Base-by-base conservation (phyloP, 2,888 invertebrate species). In the Lobophora halterata region DNA sequence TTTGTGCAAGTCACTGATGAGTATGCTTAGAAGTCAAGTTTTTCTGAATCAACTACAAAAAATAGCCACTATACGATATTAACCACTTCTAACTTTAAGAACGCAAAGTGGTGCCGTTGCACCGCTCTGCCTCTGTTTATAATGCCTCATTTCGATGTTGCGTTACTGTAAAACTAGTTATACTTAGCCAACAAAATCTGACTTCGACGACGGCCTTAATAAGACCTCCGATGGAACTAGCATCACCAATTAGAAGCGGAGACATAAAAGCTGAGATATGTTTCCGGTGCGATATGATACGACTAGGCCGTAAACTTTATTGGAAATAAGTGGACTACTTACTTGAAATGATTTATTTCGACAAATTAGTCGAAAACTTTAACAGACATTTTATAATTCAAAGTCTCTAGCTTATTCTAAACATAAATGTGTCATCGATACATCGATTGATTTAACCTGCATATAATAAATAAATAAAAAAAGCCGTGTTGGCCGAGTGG, bases 201-300 rank as follows among this genome's bases (percentile, higher is more conserved):
- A 33, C 39, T 35, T 42, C 44, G 48, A 33, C 39, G 38, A 44
- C 44, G 48, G 48, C 47, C 49, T 49, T 51, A 49, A 49, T 51
- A 51, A 54, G 42, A 31, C 61, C 58, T 57, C 49, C 23, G 12
- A 28, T 51, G 55, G 27, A 53, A 25, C 35, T 32, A 52, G 56
- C 61, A 56, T 64, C 61, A 58, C 68, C 67, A 73, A 77, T 74
- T 71, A 76, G 66, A 63, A 33, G 45, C 34, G 38, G 50, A 34
- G 58, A 69, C 70, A 73, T 76, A 72, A 63, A 58, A 59, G 52
- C 58, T 68, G 66, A 77, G 66, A 70, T 71, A 77, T 78, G 74
- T 71, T 69, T 79, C 79, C 79, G 76, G 79, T 77, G 77, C 65
- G 61, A 68, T 77, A 77, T 75, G 74, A 62, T 61, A 49, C 50